A percentile compares a stretch with the other conserved stretches of the same genome.
Evolutionary conservation across 2,113 vertebrate genomes (phyloP).

Genomic region (Chionis minor): DNA sequence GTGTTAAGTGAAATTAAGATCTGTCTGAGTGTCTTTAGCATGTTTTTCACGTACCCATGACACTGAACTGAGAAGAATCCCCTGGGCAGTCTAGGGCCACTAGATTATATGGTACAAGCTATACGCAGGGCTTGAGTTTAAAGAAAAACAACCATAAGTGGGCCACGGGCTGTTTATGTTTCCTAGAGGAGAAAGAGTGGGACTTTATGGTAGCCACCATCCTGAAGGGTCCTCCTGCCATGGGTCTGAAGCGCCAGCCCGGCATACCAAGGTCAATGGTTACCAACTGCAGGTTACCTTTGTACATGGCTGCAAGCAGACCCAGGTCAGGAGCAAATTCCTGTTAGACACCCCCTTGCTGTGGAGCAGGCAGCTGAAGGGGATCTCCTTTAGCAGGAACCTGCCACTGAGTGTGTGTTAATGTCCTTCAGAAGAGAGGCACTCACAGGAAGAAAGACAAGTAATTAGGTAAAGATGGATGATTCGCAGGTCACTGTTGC

Average conservation of each 20-base stretch:
- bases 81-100: background rate
- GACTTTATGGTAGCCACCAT: background rate
- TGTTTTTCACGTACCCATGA: background rate
- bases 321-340: background rate
- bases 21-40: background rate
- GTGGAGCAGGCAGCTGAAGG: background rate
- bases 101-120: background rate
- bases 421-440: background rate
- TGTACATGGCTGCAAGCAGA: background rate
- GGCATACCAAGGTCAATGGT: background rate
- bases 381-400: background rate
- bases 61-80: background rate
- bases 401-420: background rate
- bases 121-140: background rate
- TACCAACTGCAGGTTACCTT: background rate
- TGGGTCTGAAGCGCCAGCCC: background rate
- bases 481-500: background rate
- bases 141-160: background rate
- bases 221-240: background rate
- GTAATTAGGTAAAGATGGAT: background rate
- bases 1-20: constrained; percentile 5
- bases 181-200: background rate
- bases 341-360: background rate
- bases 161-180: background rate
- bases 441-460: background rate